A percentile compares a stretch with the other conserved stretches of the same genome.
Conservation (phyloP, 92 coral and sea anemone species). For the Zoanthus gigantus region DNA sequence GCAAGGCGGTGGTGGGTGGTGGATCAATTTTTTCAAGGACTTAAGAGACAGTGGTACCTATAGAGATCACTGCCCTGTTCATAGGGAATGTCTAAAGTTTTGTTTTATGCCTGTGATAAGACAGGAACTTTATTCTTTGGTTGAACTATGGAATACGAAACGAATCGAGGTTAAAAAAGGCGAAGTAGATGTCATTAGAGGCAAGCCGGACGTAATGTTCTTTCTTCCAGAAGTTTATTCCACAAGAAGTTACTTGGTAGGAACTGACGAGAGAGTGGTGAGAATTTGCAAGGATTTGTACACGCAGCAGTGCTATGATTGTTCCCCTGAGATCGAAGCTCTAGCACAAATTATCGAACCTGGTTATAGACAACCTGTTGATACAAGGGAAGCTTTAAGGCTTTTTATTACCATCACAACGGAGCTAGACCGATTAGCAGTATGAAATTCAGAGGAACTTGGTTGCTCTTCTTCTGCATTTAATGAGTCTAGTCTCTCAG, state of each 20-base stretch:
- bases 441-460: conserved; percentile 3
- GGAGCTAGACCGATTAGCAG: conserved; percentile 41
- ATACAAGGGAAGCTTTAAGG: conserved; percentile 41
- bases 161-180: too few species aligned
- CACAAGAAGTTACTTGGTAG: conserved; percentile 43
- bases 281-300: conserved; percentile 57
- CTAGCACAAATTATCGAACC: conserved; percentile 43
- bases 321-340: conserved; percentile 30
- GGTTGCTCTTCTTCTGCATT: not conserved
- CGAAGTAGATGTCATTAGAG: conserved; percentile 65
- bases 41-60: not conserved
- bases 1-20: conserved; percentile 69
- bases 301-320: conserved; percentile 42
- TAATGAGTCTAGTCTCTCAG: not conserved
- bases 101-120: conserved; percentile 3
- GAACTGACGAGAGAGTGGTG: conserved; percentile 49
- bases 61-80: conserved; percentile 37
- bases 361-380: conserved; percentile 29
- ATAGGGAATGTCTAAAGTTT: conserved; percentile 62
- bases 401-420: conserved; percentile 40
- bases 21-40: conserved; percentile 70
- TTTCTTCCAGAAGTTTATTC: conserved; percentile 45
- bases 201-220: conserved; percentile 48
- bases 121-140: too few species aligned
- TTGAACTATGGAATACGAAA: too few species aligned